Evolutionary conservation across 1,140 invertebrate species (phyloP).

Genomic region (Matsumurasca onukii): DNA sequence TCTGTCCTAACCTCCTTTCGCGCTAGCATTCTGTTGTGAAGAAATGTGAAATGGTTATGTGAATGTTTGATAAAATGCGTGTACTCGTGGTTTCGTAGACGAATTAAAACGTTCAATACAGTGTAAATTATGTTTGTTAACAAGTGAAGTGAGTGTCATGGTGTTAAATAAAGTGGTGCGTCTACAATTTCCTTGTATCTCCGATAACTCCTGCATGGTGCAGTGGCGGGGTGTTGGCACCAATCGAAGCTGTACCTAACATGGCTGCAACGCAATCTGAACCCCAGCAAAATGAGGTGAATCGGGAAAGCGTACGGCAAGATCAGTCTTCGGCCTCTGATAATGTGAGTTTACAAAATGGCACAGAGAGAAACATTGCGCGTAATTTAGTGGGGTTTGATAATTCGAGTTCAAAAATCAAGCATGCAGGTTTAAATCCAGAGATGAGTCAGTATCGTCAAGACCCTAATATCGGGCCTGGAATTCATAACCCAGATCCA

Average conservation of each 20-base stretch:
- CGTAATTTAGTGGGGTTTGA: constrained; percentile 48
- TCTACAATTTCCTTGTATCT: constrained; percentile 45
- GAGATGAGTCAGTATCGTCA: constrained; percentile 57
- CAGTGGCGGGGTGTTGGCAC: constrained; percentile 46
- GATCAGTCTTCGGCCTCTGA: constrained; percentile 50
- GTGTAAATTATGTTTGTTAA: constrained; percentile 35
- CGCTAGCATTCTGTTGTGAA: constrained; percentile 42
- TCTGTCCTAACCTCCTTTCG: constrained; percentile 45
- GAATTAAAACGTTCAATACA: constrained; percentile 32
- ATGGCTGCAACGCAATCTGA: constrained; percentile 61
- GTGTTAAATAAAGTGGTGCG: constrained; percentile 44
- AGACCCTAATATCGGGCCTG: constrained; percentile 51
- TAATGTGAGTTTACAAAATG: constrained; percentile 47
- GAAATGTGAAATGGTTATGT: constrained; percentile 43
- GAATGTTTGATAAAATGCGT: constrained; percentile 40
- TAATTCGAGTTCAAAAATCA: constrained; percentile 43
- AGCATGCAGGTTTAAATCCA: constrained; percentile 37
- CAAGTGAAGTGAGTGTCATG: constrained; percentile 46
- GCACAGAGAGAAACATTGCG: constrained; percentile 46
- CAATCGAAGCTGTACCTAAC: constrained; percentile 47
- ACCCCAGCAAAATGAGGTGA: constrained; percentile 59
- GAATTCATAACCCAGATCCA: constrained; percentile 48
- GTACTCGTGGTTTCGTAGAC: constrained; percentile 35
- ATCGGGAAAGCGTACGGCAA: constrained; percentile 54
- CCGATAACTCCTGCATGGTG: constrained; percentile 45